Percentiles rank a stretch among this genome's conserved stretches.
These are phyloP conservation scores for Artemisiospiza belli DNA, from an alignment of 2,113 vertebrate genomes.

Conservation along the genomic window DNA sequence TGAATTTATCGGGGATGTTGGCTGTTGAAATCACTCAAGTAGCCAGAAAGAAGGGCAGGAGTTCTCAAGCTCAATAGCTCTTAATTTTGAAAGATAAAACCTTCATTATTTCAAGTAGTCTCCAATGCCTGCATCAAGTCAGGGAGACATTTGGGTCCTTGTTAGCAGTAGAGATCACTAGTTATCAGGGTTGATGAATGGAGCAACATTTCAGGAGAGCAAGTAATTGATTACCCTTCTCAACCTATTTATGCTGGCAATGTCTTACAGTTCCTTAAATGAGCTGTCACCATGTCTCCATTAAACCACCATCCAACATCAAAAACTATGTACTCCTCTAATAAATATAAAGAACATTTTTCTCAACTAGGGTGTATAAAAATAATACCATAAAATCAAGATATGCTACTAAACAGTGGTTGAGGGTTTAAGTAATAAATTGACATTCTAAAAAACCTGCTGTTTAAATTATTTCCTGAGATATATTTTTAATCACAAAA, in stretches of 20 bases:
- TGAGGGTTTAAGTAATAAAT: constrained; percentile 26
- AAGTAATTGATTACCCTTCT: constrained; percentile 26
- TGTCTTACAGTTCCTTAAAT: not conserved
- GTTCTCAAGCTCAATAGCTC: not conserved
- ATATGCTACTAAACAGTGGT: not conserved
- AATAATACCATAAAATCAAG: constrained; percentile 17
- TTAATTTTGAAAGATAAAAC: not conserved
- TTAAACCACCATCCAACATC: constrained; percentile 34
- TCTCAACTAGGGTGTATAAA: not conserved
- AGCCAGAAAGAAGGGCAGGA: not conserved
- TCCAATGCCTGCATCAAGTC: not conserved
- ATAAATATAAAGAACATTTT: constrained; percentile 4
- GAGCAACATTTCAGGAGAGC: not conserved
- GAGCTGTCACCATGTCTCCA: constrained; percentile 13
- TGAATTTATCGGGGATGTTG: not conserved
- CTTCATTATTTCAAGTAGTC: not conserved
- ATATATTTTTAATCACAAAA: constrained; percentile 32
- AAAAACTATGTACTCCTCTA: not conserved
- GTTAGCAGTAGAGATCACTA: not conserved
- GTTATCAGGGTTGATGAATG: not conserved
- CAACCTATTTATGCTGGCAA: not conserved
- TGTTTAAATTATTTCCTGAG: constrained; percentile 25
- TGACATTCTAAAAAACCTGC: not conserved
- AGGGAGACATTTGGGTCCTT: not conserved
- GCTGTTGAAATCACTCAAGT: not conserved